These are phyloP conservation scores for Chamaetylas fuelleborni DNA, from an alignment of 2,113 vertebrate genomes.

Conservation along the genomic window DNA sequence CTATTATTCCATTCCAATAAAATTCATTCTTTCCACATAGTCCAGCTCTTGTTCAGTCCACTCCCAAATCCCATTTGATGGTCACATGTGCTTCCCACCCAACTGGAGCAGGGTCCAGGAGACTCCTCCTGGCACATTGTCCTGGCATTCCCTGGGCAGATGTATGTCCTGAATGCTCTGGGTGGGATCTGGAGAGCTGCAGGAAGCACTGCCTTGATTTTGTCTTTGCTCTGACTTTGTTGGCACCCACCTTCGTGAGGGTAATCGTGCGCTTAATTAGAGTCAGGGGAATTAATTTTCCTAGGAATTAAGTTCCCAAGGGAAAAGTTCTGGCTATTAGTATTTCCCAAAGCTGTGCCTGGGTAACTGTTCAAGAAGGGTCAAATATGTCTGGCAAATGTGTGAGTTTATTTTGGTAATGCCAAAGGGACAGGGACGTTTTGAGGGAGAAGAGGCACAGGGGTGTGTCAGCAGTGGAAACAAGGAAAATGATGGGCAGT, in stretches of 20 bases:
- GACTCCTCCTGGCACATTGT: background rate
- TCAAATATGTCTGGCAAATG: background rate
- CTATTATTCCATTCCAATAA: background rate
- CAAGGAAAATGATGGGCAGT: background rate
- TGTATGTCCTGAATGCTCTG: background rate
- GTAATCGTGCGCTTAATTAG: rapidly evolving
- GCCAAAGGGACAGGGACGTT: background rate
- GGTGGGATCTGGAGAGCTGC: background rate
- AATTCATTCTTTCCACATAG: background rate
- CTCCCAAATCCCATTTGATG: background rate
- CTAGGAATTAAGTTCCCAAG: background rate
- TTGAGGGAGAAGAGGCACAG: background rate
- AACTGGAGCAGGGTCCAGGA: rapidly evolving
- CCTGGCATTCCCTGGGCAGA: background rate
- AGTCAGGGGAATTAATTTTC: background rate
- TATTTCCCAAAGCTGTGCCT: background rate
- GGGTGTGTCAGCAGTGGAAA: background rate
- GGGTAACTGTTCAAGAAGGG: background rate
- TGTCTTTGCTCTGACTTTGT: background rate
- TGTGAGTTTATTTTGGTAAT: background rate
- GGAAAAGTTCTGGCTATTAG: background rate
- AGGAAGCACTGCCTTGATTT: rapidly evolving
- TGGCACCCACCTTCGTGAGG: background rate
- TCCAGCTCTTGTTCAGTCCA: background rate
- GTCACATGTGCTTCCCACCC: background rate